Conservation (phyloP, 2,113 vertebrate genomes). For the Pholis gunnellus region DNA sequence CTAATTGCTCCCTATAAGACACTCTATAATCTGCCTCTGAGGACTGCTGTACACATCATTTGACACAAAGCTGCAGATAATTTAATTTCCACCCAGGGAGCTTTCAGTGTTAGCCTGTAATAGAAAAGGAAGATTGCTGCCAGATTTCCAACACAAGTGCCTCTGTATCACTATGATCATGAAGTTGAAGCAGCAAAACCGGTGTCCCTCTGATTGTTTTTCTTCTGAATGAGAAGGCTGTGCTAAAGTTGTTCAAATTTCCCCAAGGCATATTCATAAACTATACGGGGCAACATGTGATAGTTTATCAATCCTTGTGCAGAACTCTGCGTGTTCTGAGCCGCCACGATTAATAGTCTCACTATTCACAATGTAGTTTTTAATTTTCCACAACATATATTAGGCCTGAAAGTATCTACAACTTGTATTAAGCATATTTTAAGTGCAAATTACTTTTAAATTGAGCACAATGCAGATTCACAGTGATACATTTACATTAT, state of each 20-base stretch:
- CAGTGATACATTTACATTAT: slow-evolving; percentile 40
- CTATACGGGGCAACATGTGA: not conserved
- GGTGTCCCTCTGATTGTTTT: slow-evolving; percentile 48
- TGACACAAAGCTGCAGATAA: slow-evolving; percentile 78
- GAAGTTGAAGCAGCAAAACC: slow-evolving; percentile 53
- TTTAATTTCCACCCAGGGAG: slow-evolving; percentile 79
- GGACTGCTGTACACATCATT: slow-evolving; percentile 72
- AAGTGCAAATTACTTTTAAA: slow-evolving; percentile 17
- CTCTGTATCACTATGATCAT: slow-evolving; percentile 45
- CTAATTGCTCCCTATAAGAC: slow-evolving; percentile 80
- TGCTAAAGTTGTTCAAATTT: slow-evolving; percentile 36
- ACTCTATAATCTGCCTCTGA: slow-evolving; percentile 70
- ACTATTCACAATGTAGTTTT: slow-evolving; percentile 2
- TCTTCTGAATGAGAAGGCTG: slow-evolving; percentile 30
- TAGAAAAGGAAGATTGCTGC: slow-evolving; percentile 70
- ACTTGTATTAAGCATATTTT: not conserved
- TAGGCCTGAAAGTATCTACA: slow-evolving; percentile 2
- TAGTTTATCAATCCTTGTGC: not conserved
- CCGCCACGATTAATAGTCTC: slow-evolving; percentile 5
- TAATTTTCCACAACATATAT: slow-evolving; percentile 14
- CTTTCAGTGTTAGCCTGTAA: slow-evolving; percentile 66
- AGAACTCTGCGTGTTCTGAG: not conserved
- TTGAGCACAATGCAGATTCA: slow-evolving; percentile 2
- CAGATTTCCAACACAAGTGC: slow-evolving; percentile 61
- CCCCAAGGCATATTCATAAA: slow-evolving; percentile 3